phyloP scores from a whole-genome alignment of 2,797 vertebrate species.

The Limnodromus scolopaceus region DNA sequence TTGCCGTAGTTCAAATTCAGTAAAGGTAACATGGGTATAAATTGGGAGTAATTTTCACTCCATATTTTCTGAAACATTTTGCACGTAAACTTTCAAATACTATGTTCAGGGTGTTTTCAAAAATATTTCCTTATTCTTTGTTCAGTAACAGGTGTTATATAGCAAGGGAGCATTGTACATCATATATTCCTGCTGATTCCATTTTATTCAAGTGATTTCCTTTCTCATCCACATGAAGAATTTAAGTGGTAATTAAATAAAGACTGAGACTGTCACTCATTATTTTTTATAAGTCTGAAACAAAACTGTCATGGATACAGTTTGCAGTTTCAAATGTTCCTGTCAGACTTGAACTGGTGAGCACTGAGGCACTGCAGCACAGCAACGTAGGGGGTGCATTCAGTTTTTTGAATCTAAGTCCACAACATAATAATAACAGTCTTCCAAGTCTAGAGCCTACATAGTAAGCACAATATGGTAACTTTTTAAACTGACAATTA shows the following conservation, averaged over 20 bases:
- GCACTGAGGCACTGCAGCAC: neutral
- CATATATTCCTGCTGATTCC: neutral
- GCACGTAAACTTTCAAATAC: neutral
- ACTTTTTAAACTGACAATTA: neutral
- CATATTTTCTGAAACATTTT: neutral
- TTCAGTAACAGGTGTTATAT: neutral
- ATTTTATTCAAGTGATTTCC: neutral
- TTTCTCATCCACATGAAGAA: neutral
- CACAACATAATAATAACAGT: neutral
- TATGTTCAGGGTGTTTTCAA: neutral
- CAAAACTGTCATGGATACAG: neutral
- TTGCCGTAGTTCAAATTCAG: neutral
- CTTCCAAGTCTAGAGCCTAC: neutral
- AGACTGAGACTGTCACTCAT: neutral
- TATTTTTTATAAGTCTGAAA: neutral
- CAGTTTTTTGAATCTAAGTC: neutral
- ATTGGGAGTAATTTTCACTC: neutral
- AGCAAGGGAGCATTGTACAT: neutral
- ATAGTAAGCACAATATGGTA: neutral
- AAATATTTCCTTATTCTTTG: neutral
- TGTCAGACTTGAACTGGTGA: neutral
- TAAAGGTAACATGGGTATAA: neutral
- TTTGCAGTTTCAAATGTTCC: neutral
- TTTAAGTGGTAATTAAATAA: neutral
- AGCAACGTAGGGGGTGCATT: neutral